Conservation (phyloP, 2,888 invertebrate species). For the Labia minor region DNA sequence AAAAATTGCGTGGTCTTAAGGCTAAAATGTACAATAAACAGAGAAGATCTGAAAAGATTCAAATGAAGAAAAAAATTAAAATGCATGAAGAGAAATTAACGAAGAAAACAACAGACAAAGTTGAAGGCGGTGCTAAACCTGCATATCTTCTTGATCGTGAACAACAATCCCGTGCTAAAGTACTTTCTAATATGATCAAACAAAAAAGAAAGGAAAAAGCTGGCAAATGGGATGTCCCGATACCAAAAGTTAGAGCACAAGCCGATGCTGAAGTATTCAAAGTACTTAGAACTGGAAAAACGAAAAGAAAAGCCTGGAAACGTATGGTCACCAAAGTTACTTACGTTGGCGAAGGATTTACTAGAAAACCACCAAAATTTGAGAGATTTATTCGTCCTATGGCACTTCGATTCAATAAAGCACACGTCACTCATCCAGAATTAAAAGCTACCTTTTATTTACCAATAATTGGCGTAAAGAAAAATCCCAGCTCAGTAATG, state of each 20-base stretch:
- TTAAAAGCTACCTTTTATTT: conserved; percentile 94
- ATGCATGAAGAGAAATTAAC: conserved; percentile 93
- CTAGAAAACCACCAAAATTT: conserved; percentile 97
- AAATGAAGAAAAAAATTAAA: conserved; percentile 97
- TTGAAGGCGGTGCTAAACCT: conserved; percentile 74
- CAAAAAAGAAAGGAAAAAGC: conserved; percentile 99
- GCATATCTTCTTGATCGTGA: conserved; percentile 96
- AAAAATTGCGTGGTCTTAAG: conserved; percentile 85
- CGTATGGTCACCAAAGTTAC: conserved; percentile 98
- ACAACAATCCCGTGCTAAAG: conserved; percentile 85
- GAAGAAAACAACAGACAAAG: conserved; percentile 49
- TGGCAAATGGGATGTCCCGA: conserved; percentile 99
- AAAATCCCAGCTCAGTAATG: conserved; percentile 95
- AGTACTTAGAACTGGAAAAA: conserved; percentile 82
- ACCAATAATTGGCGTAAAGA: conserved; percentile 97
- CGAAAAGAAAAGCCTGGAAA: conserved; percentile 95
- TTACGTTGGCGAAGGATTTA: conserved; percentile 96
- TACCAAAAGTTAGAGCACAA: conserved; percentile 95
- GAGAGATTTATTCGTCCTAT: conserved; percentile 97
- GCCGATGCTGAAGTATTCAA: conserved; percentile 95
- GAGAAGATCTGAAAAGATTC: conserved; percentile 94
- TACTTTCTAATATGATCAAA: conserved; percentile 97
- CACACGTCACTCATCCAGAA: conserved; percentile 99
- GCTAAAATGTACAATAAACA: conserved; percentile 97
- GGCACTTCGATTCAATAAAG: conserved; percentile 91